Evolutionary conservation across 1,140 invertebrate species (phyloP).

Genomic region (Druon quercuslanigerum): DNA sequence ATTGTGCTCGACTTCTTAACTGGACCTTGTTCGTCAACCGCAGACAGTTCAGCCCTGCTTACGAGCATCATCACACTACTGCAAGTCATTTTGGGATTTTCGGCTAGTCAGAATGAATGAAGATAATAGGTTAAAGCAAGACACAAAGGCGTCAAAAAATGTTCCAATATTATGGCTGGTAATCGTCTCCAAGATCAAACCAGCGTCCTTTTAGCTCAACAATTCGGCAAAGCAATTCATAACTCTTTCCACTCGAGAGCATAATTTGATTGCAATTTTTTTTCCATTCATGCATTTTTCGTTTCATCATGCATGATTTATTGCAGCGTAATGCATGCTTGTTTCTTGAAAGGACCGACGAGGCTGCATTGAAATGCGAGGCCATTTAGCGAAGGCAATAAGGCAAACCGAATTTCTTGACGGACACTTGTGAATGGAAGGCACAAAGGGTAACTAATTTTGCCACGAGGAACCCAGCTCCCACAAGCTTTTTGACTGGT

Average conservation of each 20-base stretch:
- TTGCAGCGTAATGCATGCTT: constrained; percentile 15
- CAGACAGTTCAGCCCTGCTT: background rate
- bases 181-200: background rate
- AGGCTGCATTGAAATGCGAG: constrained; percentile 43
- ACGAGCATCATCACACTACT: background rate
- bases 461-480: constrained; percentile 18
- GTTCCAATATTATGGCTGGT: background rate
- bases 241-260: too few relatives aligned
- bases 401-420: constrained; percentile 54
- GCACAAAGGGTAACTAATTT: constrained; percentile 58
- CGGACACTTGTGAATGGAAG: constrained; percentile 54
- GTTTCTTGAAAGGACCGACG: constrained; percentile 32
- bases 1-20: background rate
- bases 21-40: background rate
- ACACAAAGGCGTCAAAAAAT: constrained; percentile 1
- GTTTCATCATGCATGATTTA: constrained; percentile 10
- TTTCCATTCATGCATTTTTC: background rate
- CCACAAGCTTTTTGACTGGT: background rate
- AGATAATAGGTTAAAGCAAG: too few relatives aligned
- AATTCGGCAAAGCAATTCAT: background rate
- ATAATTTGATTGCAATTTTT: background rate
- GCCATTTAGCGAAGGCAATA: constrained; percentile 33
- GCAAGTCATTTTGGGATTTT: background rate
- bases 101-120: background rate
- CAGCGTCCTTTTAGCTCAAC: background rate